Conservation (phyloP, 2,888 invertebrate genomes). For the Neoitamus cyanurus region DNA sequence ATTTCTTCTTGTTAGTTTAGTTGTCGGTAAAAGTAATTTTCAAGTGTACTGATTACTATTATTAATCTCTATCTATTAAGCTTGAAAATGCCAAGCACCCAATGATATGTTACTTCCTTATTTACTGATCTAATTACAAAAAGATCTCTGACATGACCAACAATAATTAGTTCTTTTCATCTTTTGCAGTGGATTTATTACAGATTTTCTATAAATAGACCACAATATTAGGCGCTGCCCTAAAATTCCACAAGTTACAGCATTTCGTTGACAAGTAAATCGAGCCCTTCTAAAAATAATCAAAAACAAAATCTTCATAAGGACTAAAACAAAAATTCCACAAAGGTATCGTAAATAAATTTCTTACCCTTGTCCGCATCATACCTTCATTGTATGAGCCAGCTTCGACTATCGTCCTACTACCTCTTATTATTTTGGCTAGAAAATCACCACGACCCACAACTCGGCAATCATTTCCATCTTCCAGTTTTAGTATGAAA, state of each 20-base stretch:
- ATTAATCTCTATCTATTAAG: too few species aligned
- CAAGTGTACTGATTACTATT: too few species aligned
- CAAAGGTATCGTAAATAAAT: neutral
- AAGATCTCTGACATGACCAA: neutral
- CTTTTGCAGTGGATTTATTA: slow-evolving; percentile 18
- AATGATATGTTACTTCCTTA: neutral
- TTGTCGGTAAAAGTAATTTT: too few species aligned
- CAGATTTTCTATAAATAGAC: slow-evolving; percentile 1
- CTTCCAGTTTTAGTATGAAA: neutral
- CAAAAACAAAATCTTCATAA: neutral
- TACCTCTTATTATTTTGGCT: neutral
- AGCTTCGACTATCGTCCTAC: neutral
- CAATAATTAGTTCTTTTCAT: neutral
- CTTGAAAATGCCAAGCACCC: too few species aligned
- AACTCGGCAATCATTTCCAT: neutral
- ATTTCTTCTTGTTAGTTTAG: too few species aligned
- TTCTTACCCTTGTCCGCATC: neutral
- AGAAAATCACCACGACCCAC: neutral
- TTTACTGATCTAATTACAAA: neutral
- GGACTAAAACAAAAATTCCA: neutral
- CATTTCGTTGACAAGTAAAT: neutral
- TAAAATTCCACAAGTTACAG: neutral
- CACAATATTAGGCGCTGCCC: neutral
- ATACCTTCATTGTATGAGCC: neutral
- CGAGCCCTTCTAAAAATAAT: neutral